These are phyloP conservation scores for Criorhina ranunculi DNA, from an alignment of 2,888 invertebrate species.

Conservation along the genomic window DNA sequence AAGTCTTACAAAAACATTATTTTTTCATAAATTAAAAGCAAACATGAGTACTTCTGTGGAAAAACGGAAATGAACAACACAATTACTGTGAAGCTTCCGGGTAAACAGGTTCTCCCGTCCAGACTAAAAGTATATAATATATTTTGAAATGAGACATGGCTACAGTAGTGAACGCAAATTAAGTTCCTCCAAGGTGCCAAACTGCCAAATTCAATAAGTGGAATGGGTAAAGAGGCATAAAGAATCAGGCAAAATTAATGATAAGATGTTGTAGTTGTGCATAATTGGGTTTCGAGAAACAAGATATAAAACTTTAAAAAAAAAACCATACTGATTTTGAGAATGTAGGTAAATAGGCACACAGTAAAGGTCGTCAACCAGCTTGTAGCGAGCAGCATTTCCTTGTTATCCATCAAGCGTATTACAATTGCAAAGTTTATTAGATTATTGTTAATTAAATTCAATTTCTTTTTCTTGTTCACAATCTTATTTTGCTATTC, in stretches of 20 bases:
- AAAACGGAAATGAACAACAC: neutral
- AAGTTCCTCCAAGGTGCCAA: too few relatives aligned
- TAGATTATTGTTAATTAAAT: slow-evolving; percentile 19
- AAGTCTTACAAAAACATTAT: slow-evolving; percentile 33
- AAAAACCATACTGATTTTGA: neutral
- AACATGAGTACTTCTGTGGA: slow-evolving; percentile 5
- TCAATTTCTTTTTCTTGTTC: neutral
- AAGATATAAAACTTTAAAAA: neutral
- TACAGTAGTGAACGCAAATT: too few relatives aligned
- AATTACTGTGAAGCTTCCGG: neutral
- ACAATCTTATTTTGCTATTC: neutral
- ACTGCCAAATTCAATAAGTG: too few relatives aligned
- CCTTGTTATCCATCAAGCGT: neutral
- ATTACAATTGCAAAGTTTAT: slow-evolving; percentile 5
- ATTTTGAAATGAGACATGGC: too few relatives aligned
- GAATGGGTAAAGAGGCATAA: too few relatives aligned
- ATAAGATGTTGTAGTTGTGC: too few relatives aligned
- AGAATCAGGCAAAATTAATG: too few relatives aligned
- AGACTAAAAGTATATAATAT: too few relatives aligned
- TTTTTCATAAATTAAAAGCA: slow-evolving; percentile 32
- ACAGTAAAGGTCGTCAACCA: too few relatives aligned
- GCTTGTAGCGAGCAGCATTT: neutral
- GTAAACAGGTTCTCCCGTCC: too few relatives aligned
- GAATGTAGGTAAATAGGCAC: neutral
- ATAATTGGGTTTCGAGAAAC: too few relatives aligned